Base-by-base conservation (phyloP, 2,113 vertebrate genomes). In the Camelus bactrianus region DNA sequence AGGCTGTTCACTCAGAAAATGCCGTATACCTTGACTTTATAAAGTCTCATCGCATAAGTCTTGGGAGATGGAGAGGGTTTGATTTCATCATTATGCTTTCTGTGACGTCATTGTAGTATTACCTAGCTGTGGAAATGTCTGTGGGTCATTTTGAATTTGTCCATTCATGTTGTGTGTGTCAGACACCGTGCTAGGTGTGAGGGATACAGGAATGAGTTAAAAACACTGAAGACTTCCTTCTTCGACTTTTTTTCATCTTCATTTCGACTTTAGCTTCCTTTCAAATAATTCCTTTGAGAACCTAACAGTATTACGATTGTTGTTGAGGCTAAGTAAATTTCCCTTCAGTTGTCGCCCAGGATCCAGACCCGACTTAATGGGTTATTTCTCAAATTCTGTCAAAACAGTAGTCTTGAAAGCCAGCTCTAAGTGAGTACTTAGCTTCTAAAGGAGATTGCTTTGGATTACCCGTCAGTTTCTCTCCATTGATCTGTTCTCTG, bases 371-470 rank as follows among this genome's bases (percentile, higher is more conserved):
- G 6, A 35, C 8, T 3, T 72, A 3, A 3, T 0, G 6, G 11
- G 6, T 19, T 28, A 8, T 10, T 38, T 35, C 52, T 32, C 16
- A 6, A 12, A 3, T 52, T 70, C 13, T 52, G n/a, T n/a, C 6
- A 11, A 14, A 30, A 46, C 3, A 7, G 2, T 11, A 28, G 26
- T 46, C 69, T 35, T 5, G 2, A 13, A 60, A 46, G 16, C 12
- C 42, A 1, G 1, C 1, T 32, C 0, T 28, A 8, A 1, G 6
- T 2, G 4, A 7, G 26, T 14, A 22, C 42, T 42, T 42, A 0
- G 46, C 13, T 38, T 50, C 42, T 14, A 3, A 48, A 48, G 64
- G 64, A 54, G 13, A 28, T 8, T 19, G 19, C 30, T 22, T 26
- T 19, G 52, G 13, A 4, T 73, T 3, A 24, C n/a, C 54, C 0